Evolutionary conservation across 2,797 vertebrate genomes (phyloP).

Genomic region (Rhynchotus rufescens): DNA sequence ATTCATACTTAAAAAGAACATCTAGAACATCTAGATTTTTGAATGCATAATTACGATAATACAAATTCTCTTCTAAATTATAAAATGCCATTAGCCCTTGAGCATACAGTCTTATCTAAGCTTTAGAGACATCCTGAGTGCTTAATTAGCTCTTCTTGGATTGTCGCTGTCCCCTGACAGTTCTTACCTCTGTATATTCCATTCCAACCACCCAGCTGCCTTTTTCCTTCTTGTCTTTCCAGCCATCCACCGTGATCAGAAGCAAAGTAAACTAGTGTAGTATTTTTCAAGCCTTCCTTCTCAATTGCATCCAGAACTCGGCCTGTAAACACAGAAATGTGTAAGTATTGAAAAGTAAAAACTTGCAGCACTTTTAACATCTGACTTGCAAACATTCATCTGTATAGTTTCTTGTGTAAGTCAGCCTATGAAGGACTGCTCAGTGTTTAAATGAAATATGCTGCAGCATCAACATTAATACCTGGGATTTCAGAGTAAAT

Average conservation of each 20-base stretch:
- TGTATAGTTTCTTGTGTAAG: background rate
- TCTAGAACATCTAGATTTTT: background rate
- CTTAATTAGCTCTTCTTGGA: background rate
- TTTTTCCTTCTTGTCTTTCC: slow-evolving; percentile 73
- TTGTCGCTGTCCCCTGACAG: background rate
- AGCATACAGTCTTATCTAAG: background rate
- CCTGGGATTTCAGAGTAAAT: background rate
- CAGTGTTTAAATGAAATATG: background rate
- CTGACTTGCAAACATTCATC: background rate
- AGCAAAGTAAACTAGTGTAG: slow-evolving; percentile 90
- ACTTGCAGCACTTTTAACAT: background rate
- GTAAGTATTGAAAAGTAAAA: background rate
- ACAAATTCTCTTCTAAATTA: background rate
- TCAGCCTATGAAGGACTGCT: background rate
- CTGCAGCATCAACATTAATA: background rate
- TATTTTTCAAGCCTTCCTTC: slow-evolving; percentile 79
- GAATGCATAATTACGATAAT: background rate
- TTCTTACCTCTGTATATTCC: slow-evolving; percentile 88
- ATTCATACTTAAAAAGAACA: background rate
- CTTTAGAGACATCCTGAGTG: background rate
- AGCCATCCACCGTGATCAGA: slow-evolving; percentile 93
- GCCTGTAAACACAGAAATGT: slow-evolving; percentile 75
- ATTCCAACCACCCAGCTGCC: slow-evolving; percentile 91
- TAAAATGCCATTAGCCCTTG: background rate
- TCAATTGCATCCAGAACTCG: slow-evolving; percentile 83